Evolutionary conservation across 2,888 invertebrate genomes (phyloP).

Genomic region (Oxytorus armatus): DNA sequence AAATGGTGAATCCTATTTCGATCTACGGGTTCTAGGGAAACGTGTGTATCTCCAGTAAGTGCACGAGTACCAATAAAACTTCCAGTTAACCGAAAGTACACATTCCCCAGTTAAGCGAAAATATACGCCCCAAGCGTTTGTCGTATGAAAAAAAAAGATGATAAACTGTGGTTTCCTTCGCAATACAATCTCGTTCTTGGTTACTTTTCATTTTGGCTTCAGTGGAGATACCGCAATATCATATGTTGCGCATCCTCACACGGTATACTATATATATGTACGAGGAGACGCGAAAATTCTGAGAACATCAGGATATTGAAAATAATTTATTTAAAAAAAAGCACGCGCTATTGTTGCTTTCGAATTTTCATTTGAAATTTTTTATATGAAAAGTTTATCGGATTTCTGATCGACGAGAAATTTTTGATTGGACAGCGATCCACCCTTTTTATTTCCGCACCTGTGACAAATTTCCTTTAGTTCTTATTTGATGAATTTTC

Average conservation of each 20-base stretch:
- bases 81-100: slow-evolving; percentile 40
- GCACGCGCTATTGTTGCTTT: too few relatives aligned
- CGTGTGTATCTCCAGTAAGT: slow-evolving; percentile 12
- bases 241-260: too few relatives aligned
- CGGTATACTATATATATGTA: too few relatives aligned
- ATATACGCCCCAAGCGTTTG: slow-evolving; percentile 38
- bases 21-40: background rate
- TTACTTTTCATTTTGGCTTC: slow-evolving; percentile 46
- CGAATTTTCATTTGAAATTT: too few relatives aligned
- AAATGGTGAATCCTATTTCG: slow-evolving; percentile 18
- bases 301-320: too few relatives aligned
- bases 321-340: too few relatives aligned
- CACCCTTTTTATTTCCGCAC: too few relatives aligned
- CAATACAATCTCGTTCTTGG: slow-evolving; percentile 32
- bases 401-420: too few relatives aligned
- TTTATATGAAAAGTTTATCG: too few relatives aligned
- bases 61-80: slow-evolving; percentile 20
- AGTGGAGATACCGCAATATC: slow-evolving; percentile 1
- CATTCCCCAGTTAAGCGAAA: slow-evolving; percentile 28
- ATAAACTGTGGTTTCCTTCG: slow-evolving; percentile 23
- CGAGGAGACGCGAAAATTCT: too few relatives aligned
- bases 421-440: too few relatives aligned
- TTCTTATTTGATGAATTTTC: background rate
- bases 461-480: too few relatives aligned
- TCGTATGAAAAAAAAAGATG: slow-evolving; percentile 19